phyloP scores from a whole-genome alignment of 2,888 invertebrate genomes.

The Aradus depressus region DNA sequence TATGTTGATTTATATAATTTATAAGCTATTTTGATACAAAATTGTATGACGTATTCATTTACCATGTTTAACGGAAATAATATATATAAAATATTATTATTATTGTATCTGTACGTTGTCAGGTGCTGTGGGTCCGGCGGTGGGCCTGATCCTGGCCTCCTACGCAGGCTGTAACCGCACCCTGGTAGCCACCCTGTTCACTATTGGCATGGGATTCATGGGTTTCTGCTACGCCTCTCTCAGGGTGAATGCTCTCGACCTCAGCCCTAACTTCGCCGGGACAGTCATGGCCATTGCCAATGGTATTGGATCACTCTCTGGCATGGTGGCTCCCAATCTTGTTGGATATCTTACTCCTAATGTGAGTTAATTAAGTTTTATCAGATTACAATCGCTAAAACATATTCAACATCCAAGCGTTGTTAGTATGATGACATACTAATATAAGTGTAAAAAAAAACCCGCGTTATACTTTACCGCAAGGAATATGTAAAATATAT shows the following conservation, averaged over 20 bases:
- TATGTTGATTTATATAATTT: too few relatives aligned
- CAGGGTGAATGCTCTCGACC: slow-evolving; percentile 53
- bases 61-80: background rate
- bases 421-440: too few relatives aligned
- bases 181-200: slow-evolving; percentile 43
- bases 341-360: slow-evolving; percentile 47
- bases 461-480: too few relatives aligned
- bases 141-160: slow-evolving; percentile 50
- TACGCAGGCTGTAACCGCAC: slow-evolving; percentile 47
- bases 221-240: slow-evolving; percentile 56
- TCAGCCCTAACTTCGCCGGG: slow-evolving; percentile 52
- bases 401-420: too few relatives aligned
- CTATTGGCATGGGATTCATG: slow-evolving; percentile 53
- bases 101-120: slow-evolving; percentile 20
- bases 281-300: slow-evolving; percentile 53
- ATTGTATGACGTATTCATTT: too few relatives aligned
- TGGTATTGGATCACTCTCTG: slow-evolving; percentile 49
- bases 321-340: slow-evolving; percentile 49
- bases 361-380: slow-evolving; percentile 29
- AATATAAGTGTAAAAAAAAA: too few relatives aligned
- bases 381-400: background rate
- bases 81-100: background rate
- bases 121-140: slow-evolving; percentile 52
- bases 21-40: too few relatives aligned
- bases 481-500: too few relatives aligned